Evolutionary conservation across 2,888 invertebrate species (phyloP).

Genomic region (Macrosoma leucophasiata): DNA sequence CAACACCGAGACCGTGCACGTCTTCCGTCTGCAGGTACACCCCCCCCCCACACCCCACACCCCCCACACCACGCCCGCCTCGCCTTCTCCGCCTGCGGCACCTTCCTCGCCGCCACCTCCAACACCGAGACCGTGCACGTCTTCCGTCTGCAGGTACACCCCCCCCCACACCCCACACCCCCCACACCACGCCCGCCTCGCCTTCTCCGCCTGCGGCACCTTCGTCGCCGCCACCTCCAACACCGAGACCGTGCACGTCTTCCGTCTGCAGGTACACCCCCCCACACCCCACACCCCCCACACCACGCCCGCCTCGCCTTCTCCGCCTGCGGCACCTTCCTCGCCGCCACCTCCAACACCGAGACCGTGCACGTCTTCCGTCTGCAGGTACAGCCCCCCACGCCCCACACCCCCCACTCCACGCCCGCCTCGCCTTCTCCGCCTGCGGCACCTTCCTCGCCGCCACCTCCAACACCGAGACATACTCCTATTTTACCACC

Average conservation of each 20-base stretch:
- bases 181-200: conserved; percentile 92
- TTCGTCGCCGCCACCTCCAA: conserved; percentile 97
- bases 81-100: conserved; percentile 89
- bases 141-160: conserved; percentile 86
- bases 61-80: too few relatives aligned
- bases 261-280: conserved; percentile 84
- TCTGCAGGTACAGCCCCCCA: conserved; percentile 59
- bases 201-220: conserved; percentile 87
- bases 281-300: too few relatives aligned
- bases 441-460: too few relatives aligned
- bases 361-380: conserved; percentile 99
- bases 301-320: conserved; percentile 95
- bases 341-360: conserved; percentile 97
- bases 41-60: too few relatives aligned
- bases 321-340: conserved; percentile 84
- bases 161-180: too few relatives aligned
- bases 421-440: too few relatives aligned
- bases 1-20: conserved; percentile 98
- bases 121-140: conserved; percentile 99
- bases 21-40: conserved; percentile 88
- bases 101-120: conserved; percentile 93
- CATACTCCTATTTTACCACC: too few relatives aligned
- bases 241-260: conserved; percentile 98
- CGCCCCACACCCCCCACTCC: too few relatives aligned
- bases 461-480: too few relatives aligned